phyloP scores from a whole-genome alignment of 2,113 vertebrate species.

The Sialia sialis region DNA sequence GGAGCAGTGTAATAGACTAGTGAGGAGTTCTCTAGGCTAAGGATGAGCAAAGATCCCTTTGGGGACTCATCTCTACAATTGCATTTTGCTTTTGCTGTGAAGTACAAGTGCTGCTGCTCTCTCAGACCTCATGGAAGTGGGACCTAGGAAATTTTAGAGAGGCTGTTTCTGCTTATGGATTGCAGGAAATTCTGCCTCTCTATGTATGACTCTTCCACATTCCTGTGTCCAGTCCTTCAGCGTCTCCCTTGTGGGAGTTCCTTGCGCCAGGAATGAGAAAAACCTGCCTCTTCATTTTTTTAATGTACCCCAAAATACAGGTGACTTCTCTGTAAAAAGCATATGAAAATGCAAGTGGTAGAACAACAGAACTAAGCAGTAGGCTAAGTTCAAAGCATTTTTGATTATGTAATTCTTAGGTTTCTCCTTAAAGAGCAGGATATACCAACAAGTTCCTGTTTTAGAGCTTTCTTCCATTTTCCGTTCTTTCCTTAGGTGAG shows the following conservation, averaged over 20 bases:
- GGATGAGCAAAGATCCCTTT: background rate
- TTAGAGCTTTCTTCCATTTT: background rate
- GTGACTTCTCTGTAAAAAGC: background rate
- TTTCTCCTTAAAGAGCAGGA: background rate
- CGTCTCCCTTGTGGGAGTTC: background rate
- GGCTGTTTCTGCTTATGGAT: background rate
- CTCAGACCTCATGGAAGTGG: background rate
- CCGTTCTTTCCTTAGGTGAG: background rate
- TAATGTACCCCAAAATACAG: background rate
- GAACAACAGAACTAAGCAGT: background rate
- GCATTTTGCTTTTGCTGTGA: background rate
- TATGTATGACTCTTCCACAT: rapidly evolving
- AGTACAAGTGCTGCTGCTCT: background rate
- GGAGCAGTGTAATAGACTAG: background rate
- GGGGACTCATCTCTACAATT: background rate
- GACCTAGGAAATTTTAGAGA: background rate
- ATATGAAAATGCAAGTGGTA: background rate
- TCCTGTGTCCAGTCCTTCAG: background rate
- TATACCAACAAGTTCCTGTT: background rate
- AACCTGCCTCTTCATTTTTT: background rate
- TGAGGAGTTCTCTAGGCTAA: background rate
- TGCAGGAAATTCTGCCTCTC: background rate
- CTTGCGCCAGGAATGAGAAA: background rate
- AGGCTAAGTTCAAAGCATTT: background rate
- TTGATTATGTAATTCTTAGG: background rate